Evolutionary conservation across 1,140 invertebrate species (phyloP).

Genomic region (Drosophila novamexicana): DNA sequence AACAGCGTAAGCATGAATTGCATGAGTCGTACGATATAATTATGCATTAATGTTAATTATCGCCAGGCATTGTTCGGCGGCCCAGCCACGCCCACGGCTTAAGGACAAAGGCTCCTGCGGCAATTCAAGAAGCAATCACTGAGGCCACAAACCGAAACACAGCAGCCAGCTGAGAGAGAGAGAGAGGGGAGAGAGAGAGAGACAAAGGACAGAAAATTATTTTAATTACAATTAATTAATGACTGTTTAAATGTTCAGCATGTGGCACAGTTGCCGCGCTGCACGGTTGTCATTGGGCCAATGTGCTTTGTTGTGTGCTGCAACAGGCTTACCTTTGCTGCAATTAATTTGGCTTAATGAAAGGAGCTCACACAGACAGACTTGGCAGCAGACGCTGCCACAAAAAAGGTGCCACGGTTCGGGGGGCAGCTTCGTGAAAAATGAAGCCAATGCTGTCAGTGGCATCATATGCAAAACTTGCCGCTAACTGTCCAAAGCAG

Average conservation of each 20-base stretch:
- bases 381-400: background rate
- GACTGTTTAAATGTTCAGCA: conserved; percentile 64
- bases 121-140: conserved; percentile 66
- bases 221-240: conserved; percentile 83
- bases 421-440: conserved; percentile 24
- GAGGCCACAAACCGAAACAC: conserved; percentile 46
- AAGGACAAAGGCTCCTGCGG: conserved; percentile 48
- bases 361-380: conserved; percentile 5
- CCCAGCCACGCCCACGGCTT: conserved; percentile 38
- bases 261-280: conserved; percentile 39
- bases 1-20: conserved; percentile 26
- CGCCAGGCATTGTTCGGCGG: conserved; percentile 38
- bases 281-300: conserved; percentile 4
- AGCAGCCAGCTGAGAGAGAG: conserved; percentile 11
- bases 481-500: conserved; percentile 60
- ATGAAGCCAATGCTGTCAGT: conserved; percentile 58
- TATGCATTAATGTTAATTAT: conserved; percentile 75
- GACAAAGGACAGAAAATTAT: conserved; percentile 57
- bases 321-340: conserved; percentile 43
- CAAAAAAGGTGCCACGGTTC: conserved; percentile 11
- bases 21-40: conserved; percentile 52
- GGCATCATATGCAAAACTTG: conserved; percentile 62
- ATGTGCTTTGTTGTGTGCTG: conserved; percentile 14
- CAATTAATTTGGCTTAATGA: conserved; percentile 52
- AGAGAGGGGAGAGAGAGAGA: conserved; percentile 5